Percentiles rank a stretch among this genome's conserved stretches.
Conservation (phyloP, 2,888 invertebrate genomes). For the Acanthosepion lycidas region DNA sequence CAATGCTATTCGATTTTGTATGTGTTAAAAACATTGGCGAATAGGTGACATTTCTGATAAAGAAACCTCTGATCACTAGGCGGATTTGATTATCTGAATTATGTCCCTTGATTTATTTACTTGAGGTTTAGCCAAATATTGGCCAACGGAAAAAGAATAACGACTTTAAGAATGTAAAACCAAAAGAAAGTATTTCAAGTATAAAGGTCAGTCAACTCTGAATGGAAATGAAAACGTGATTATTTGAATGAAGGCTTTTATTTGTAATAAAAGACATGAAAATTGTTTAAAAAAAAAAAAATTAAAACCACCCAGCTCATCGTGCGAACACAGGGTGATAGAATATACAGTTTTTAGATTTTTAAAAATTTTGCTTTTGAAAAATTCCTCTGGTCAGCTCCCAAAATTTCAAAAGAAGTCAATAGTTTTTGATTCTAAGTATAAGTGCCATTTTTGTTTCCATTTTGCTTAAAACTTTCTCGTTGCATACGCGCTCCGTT, state of each 20-base stretch:
- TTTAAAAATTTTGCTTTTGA: too few relatives aligned
- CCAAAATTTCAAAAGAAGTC: too few relatives aligned
- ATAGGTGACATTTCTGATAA: neutral
- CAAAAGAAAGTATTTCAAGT: neutral
- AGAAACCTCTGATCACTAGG: neutral
- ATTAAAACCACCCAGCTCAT: too few relatives aligned
- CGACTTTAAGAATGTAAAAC: neutral
- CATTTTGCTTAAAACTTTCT: too few relatives aligned
- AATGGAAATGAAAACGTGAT: neutral
- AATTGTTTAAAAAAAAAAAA: neutral
- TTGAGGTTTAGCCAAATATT: neutral
- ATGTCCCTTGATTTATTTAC: neutral
- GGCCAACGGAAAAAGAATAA: neutral
- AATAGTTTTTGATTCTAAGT: too few relatives aligned
- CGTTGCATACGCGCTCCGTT: too few relatives aligned
- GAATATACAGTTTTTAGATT: too few relatives aligned
- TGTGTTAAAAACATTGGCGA: neutral
- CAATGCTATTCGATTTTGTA: neutral
- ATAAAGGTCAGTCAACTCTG: neutral
- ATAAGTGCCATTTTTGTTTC: too few relatives aligned
- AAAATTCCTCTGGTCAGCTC: too few relatives aligned
- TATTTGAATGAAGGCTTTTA: neutral
- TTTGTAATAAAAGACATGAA: neutral
- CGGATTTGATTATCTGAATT: neutral
- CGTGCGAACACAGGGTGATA: too few relatives aligned